Evolutionary conservation across 2,797 vertebrate species (phyloP).

Genomic region (Esox masquinongy): DNA sequence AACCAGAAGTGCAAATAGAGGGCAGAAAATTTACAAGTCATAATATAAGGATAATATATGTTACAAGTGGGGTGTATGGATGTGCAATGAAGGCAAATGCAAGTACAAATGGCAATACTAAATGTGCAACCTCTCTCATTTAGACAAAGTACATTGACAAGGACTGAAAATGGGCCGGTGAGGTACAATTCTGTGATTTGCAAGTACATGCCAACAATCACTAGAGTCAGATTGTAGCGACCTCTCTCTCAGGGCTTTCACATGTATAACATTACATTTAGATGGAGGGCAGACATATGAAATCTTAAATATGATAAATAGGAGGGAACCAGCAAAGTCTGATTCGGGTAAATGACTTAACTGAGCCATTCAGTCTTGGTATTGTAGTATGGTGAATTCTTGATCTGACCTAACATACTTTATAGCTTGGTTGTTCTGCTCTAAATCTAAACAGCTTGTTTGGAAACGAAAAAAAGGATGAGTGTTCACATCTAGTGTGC

Average conservation of each 20-base stretch:
- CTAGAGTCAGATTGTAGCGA: neutral
- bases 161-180: neutral
- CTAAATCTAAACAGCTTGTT: slow-evolving; percentile 4
- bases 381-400: neutral
- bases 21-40: too few species aligned
- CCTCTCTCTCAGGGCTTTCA: slow-evolving; percentile 16
- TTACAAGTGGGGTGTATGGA: too few species aligned
- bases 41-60: too few species aligned
- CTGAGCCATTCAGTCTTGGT: neutral
- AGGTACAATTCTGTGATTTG: neutral
- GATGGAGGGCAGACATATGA: slow-evolving; percentile 8
- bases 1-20: too few species aligned
- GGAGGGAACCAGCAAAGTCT: neutral
- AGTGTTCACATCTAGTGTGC: slow-evolving; percentile 15
- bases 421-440: neutral
- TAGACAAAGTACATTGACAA: neutral
- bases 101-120: too few species aligned
- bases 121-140: too few species aligned
- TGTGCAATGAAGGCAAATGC: too few species aligned
- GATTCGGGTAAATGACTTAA: neutral
- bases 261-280: slow-evolving; percentile 32
- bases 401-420: neutral
- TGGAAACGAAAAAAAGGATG: slow-evolving; percentile 7
- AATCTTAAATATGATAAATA: neutral
- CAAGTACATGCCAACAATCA: neutral